Conservation (phyloP, 2,113 vertebrate genomes). For the Glaucomys volans region DNA sequence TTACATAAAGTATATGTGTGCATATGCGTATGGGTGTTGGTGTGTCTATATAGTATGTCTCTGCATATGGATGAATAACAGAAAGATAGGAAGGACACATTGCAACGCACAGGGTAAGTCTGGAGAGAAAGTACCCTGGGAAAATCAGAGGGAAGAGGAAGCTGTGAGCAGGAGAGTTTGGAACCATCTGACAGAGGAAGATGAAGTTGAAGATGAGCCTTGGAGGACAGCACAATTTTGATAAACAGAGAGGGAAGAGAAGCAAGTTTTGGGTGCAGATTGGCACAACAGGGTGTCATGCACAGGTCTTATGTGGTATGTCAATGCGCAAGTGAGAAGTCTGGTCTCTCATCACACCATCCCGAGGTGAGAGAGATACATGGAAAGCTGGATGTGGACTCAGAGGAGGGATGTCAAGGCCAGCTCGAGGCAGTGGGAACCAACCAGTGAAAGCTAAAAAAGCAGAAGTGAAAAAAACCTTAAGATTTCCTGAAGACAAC, state of each 20-base stretch:
- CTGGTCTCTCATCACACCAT: rapidly evolving
- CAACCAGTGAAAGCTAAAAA: background rate
- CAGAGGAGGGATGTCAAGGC: no score
- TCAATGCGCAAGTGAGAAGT: rapidly evolving
- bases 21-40: background rate
- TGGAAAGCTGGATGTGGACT: background rate
- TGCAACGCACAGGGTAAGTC: background rate
- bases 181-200: background rate
- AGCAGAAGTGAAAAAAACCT: background rate
- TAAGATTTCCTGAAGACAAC: background rate
- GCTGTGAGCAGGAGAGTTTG: background rate
- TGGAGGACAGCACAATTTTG: background rate
- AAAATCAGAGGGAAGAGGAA: background rate
- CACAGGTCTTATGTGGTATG: rapidly evolving
- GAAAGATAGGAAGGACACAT: background rate
- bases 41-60: background rate
- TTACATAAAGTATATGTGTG: background rate
- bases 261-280: background rate
- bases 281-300: rapidly evolving
- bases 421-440: no score
- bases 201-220: background rate
- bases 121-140: background rate
- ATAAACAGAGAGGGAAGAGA: background rate
- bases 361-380: background rate
- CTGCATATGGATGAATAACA: background rate